phyloP scores from a whole-genome alignment of 1,140 invertebrate genomes.

The Calycopis cecrops region DNA sequence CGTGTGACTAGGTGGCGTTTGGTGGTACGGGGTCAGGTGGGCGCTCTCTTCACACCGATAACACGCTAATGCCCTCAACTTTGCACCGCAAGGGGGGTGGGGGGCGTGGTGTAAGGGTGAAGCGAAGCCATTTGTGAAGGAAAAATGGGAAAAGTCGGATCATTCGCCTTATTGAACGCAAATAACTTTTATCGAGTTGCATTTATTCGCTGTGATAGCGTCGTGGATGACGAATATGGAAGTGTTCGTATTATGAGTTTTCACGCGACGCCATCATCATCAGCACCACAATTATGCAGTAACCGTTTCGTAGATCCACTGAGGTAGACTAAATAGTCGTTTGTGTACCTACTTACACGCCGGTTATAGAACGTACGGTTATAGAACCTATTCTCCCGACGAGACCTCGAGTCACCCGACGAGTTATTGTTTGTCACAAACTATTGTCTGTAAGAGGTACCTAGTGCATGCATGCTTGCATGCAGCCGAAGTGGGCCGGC shows the following conservation, averaged over 20 bases:
- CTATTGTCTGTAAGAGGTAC: too few species aligned
- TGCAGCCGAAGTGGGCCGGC: too few species aligned
- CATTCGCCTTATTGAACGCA: constrained; percentile 69
- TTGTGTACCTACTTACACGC: too few species aligned
- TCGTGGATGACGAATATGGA: constrained; percentile 18
- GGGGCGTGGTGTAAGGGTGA: constrained; percentile 30
- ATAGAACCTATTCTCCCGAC: too few species aligned
- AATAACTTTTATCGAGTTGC: constrained; percentile 66
- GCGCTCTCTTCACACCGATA: constrained; percentile 71
- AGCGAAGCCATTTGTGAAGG: constrained; percentile 44
- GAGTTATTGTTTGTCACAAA: too few species aligned
- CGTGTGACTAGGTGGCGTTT: constrained; percentile 19
- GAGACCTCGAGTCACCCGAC: too few species aligned
- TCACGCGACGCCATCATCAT: background rate
- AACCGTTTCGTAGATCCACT: too few species aligned
- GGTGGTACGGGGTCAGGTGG: constrained; percentile 58
- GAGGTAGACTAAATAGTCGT: too few species aligned
- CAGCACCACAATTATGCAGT: too few species aligned
- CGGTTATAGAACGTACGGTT: too few species aligned
- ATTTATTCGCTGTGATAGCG: constrained; percentile 39
- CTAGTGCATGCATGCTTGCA: too few species aligned
- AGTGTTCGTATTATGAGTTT: constrained; percentile 6
- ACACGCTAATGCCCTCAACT: constrained; percentile 76
- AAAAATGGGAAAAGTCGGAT: constrained; percentile 71
- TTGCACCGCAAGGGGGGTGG: constrained; percentile 67